Evolutionary conservation across 2,888 invertebrate genomes (phyloP), one percentile per base, ranked within the genome.

Genomic region (Cylindroiulus punctatus): DNA sequence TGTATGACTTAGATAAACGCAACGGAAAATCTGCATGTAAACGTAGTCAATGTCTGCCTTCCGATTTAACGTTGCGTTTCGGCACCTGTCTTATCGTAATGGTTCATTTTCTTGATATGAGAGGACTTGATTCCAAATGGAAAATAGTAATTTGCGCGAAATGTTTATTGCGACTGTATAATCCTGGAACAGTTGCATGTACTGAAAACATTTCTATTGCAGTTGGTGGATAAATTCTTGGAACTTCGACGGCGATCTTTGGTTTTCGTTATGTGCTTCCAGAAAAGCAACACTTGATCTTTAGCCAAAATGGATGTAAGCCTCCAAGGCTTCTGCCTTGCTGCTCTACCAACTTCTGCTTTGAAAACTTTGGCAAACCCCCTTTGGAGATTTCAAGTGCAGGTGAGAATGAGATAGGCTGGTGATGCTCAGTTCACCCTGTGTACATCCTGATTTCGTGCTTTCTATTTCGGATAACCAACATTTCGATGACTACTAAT

Each of bases 381-480:
- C 76, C 76, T 76, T 30, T 76, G 76, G 76, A 76, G 76, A 30
- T 76, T 30, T 30, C 14, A 30, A 76, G 76, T 76, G 76, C 76
- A 76, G 76, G 76, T 76, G 76, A 76, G 76, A 76, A 76, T 76
- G 76, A 76, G 30, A 76, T 76, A 26, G 76, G 76, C 76, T 30
- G 30, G 26, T 76, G 30, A 76, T 76, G 76, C 76, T 12, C 22
- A 26, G 26, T 14, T 76, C 30, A 30, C 4, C 26, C 76, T 30
- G 10, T 30, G 3, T 26, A 22, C 57, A 30, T 12, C 76, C 30
- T 26, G 26, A 30, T 76, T 76, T 14, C 14, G 26, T 14, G 30
- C 17, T 4, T 30, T 14, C 4, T 65, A 30, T 14, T 30, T 76
- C 30, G 0, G 1, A 14, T 14, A 4, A 30, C 30, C 26, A 65